These are phyloP conservation scores for Cataglyphis altisquamis DNA, from an alignment of 2,888 invertebrate species.

Conservation along the genomic window DNA sequence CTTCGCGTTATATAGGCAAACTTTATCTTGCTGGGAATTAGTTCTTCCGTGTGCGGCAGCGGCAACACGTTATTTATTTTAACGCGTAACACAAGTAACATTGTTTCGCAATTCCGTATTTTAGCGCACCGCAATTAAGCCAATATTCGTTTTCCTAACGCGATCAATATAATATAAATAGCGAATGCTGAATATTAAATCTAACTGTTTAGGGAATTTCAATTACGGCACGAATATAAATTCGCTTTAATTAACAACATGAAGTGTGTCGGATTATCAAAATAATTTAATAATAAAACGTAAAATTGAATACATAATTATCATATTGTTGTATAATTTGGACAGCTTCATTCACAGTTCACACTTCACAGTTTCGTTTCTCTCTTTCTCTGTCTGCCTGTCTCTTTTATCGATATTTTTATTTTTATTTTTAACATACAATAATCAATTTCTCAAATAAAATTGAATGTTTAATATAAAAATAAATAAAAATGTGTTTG, in stretches of 20 bases:
- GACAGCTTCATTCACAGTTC: not conserved
- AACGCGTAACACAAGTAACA: slow-evolving; percentile 28
- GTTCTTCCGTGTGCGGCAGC: slow-evolving; percentile 27
- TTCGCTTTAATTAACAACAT: not conserved
- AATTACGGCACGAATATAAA: not conserved
- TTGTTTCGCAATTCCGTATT: slow-evolving; percentile 38
- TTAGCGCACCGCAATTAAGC: slow-evolving; percentile 15
- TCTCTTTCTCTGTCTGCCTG: not conserved
- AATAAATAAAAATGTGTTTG: not conserved
- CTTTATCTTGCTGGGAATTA: slow-evolving; percentile 42
- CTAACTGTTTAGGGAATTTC: not conserved
- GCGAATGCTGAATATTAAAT: slow-evolving; percentile 6
- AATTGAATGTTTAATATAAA: not conserved
- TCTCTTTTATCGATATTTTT: not conserved
- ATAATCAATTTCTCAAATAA: not conserved
- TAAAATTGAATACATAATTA: slow-evolving; percentile 4
- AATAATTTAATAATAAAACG: not conserved
- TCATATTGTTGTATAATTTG: no score
- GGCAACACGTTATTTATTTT: slow-evolving; percentile 45
- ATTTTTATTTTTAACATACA: not conserved
- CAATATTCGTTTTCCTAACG: slow-evolving; percentile 6
- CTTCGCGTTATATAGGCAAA: slow-evolving; percentile 46
- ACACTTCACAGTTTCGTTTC: not conserved
- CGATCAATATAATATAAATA: slow-evolving; percentile 4
- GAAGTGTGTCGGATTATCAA: not conserved